Conservation (phyloP, 2,113 vertebrate genomes). For the Bubo blakistoni region DNA sequence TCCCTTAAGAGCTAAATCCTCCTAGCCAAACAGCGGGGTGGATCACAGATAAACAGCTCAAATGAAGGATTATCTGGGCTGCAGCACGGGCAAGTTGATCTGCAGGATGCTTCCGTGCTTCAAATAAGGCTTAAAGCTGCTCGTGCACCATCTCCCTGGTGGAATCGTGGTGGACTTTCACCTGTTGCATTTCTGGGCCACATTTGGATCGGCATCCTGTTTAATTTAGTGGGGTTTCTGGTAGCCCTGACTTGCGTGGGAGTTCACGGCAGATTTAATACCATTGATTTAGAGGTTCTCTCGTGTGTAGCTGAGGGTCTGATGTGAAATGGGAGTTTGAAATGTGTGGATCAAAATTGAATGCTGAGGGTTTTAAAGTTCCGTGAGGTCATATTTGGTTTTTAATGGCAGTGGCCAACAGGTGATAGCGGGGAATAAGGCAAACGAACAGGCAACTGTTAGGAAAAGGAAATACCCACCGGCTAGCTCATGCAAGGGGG, state of each 20-base stretch:
- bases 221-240: background rate
- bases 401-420: too few relatives aligned
- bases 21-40: background rate
- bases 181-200: background rate
- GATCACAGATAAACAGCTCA: background rate
- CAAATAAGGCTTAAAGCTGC: background rate
- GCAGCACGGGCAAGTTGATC: background rate
- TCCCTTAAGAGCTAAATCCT: background rate
- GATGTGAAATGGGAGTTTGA: background rate
- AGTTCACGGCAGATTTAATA: fast-evolving
- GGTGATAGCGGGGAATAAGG: background rate
- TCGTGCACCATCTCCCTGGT: background rate
- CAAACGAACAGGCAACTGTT: too few relatives aligned
- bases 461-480: background rate
- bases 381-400: background rate
- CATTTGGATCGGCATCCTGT: background rate
- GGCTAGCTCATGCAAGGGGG: background rate
- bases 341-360: fast-evolving
- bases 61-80: background rate
- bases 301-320: too few relatives aligned
- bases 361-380: background rate
- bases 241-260: background rate
- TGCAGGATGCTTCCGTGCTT: background rate
- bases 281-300: too few relatives aligned
- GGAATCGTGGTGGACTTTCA: background rate